phyloP scores from a whole-genome alignment of 2,113 vertebrate genomes.

The Microtus montanus region DNA sequence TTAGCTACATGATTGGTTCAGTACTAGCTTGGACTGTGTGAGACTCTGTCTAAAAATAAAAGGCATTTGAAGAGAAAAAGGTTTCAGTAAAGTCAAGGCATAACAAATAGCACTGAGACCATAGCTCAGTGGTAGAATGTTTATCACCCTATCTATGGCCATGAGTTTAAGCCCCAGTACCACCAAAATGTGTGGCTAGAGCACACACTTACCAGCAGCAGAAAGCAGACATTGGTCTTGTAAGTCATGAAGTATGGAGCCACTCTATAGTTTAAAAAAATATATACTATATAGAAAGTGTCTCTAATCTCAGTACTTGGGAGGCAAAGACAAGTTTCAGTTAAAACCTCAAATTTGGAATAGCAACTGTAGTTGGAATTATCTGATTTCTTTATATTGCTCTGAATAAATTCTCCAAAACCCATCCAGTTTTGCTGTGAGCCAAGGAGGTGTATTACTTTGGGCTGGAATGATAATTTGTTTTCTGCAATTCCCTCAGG shows the following conservation, averaged over 20 bases:
- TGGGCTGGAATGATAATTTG: background rate
- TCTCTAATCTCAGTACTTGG: background rate
- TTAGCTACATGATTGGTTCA: background rate
- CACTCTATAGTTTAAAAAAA: background rate
- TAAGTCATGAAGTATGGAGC: background rate
- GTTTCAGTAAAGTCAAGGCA: background rate
- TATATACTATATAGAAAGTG: background rate
- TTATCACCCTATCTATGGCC: background rate
- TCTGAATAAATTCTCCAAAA: slow-evolving; percentile 2
- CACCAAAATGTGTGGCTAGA: background rate
- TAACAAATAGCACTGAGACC: background rate
- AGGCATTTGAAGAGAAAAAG: background rate
- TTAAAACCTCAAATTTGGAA: background rate
- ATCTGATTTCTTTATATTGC: background rate
- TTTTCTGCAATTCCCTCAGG: background rate
- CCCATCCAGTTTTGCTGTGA: background rate
- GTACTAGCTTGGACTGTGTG: background rate
- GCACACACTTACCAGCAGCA: background rate
- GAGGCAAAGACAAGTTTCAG: background rate
- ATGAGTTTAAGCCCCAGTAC: background rate
- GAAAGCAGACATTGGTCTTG: background rate
- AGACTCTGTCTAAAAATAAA: background rate
- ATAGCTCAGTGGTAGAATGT: background rate
- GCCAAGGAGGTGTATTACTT: background rate
- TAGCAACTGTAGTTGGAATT: background rate